These are phyloP conservation scores for Bombus confusus DNA, from an alignment of 1,140 invertebrate genomes.

Conservation along the genomic window DNA sequence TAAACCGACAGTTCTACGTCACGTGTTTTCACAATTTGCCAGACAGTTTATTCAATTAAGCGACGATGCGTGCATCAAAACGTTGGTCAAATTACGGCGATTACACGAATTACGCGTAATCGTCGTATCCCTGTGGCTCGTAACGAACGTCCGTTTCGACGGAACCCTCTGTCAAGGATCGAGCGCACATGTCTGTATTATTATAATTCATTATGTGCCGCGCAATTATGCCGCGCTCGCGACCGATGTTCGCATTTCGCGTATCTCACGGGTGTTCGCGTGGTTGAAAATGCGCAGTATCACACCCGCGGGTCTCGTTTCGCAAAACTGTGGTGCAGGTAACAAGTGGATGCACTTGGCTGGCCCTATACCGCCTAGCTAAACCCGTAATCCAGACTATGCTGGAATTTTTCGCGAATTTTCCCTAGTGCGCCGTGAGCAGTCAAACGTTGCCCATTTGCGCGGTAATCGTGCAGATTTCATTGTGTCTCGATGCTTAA, in stretches of 20 bases:
- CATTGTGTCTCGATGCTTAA: not conserved
- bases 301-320: constrained; percentile 53
- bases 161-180: constrained; percentile 47
- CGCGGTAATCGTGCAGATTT: not conserved
- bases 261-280: constrained; percentile 44
- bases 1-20: not conserved
- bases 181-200: constrained; percentile 48
- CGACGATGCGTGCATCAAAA: not conserved
- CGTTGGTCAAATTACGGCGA: constrained; percentile 20
- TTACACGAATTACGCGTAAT: constrained; percentile 15
- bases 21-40: not conserved
- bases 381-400: constrained; percentile 33
- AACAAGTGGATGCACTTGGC: constrained; percentile 59
- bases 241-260: constrained; percentile 21
- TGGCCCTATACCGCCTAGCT: constrained; percentile 18
- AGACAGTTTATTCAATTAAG: constrained; percentile 15
- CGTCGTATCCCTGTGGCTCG: constrained; percentile 2
- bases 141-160: constrained; percentile 5
- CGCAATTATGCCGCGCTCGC: constrained; percentile 38
- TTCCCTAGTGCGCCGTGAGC: not conserved
- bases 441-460: constrained; percentile 21
- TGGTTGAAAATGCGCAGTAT: constrained; percentile 54
- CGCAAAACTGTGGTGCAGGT: constrained; percentile 54
- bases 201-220: constrained; percentile 54
- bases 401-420: constrained; percentile 51